These are phyloP conservation scores for Brotula barbata DNA, from an alignment of 2,797 vertebrate species.

Conservation along the genomic window DNA sequence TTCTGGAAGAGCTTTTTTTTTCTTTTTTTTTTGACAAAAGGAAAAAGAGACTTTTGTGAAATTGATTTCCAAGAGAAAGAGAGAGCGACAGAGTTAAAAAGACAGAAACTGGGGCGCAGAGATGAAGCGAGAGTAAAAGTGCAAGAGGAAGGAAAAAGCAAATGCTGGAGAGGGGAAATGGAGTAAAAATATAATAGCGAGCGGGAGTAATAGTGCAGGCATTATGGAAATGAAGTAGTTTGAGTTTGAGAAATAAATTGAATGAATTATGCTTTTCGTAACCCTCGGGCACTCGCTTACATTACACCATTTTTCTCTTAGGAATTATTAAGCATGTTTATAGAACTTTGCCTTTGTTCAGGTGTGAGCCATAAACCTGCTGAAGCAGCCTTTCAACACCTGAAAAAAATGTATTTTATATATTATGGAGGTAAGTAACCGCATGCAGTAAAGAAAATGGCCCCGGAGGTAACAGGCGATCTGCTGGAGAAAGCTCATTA, in stretches of 20 bases:
- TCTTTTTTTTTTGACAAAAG: neutral
- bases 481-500: constrained; percentile 43
- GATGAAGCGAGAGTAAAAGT: neutral
- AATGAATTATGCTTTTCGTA: constrained; percentile 45
- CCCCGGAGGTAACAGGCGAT: constrained; percentile 37
- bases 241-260: constrained; percentile 60
- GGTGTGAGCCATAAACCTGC: constrained; percentile 24
- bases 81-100: constrained; percentile 19
- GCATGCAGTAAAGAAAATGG: constrained; percentile 32
- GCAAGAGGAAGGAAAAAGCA: neutral
- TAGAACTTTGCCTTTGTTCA: constrained; percentile 44
- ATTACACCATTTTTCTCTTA: constrained; percentile 27
- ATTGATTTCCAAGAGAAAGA: constrained; percentile 53
- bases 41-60: constrained; percentile 39
- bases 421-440: constrained; percentile 26
- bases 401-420: constrained; percentile 9
- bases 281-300: constrained; percentile 30
- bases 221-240: constrained; percentile 62
- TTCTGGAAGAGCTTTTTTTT: constrained; percentile 37
- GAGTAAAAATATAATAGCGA: constrained; percentile 19
- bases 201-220: constrained; percentile 20
- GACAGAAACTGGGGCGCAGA: neutral
- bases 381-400: constrained; percentile 38
- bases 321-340: constrained; percentile 54
- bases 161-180: constrained; percentile 2